Conservation (phyloP, 1,140 invertebrate species). For the Diploscapter pachys region DNA sequence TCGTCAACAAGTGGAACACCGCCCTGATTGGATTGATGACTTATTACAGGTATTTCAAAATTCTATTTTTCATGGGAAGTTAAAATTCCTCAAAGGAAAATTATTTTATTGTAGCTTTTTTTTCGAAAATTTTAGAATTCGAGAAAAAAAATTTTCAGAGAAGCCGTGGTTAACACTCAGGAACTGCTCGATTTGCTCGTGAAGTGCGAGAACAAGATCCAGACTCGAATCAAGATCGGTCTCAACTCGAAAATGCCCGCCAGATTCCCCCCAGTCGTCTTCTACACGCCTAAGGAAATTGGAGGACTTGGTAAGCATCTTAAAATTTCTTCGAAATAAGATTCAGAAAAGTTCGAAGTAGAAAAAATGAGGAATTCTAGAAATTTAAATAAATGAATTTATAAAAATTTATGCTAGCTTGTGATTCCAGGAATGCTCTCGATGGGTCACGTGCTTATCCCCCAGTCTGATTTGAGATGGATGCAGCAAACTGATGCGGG, state of each 20-base stretch:
- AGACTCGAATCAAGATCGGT: constrained; percentile 98
- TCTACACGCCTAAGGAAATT: constrained; percentile 88
- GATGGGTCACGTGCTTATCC: constrained; percentile 98
- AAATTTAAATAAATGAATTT: too few relatives aligned
- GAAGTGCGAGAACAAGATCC: constrained; percentile 99
- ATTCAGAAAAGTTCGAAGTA: too few relatives aligned
- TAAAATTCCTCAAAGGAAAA: too few relatives aligned
- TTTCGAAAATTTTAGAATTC: too few relatives aligned
- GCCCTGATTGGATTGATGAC: constrained; percentile 98
- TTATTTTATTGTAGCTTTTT: too few relatives aligned
- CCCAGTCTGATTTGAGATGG: constrained; percentile 79
- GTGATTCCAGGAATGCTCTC: constrained; percentile 77
- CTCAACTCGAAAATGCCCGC: constrained; percentile 99
- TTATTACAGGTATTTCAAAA: constrained; percentile 70
- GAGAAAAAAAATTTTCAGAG: constrained; percentile 64
- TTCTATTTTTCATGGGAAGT: too few relatives aligned
- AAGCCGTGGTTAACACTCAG: constrained; percentile 97
- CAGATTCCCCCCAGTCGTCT: constrained; percentile 97
- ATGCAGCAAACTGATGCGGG: constrained; percentile 99
- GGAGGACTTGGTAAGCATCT: constrained; percentile 60
- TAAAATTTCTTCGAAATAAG: not conserved
- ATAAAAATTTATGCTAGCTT: not conserved
- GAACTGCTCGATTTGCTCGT: constrained; percentile 93
- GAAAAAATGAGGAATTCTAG: too few relatives aligned
- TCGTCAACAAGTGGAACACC: constrained; percentile 99